phyloP scores from a whole-genome alignment of 2,113 vertebrate species.

The Osmerus eperlanus region DNA sequence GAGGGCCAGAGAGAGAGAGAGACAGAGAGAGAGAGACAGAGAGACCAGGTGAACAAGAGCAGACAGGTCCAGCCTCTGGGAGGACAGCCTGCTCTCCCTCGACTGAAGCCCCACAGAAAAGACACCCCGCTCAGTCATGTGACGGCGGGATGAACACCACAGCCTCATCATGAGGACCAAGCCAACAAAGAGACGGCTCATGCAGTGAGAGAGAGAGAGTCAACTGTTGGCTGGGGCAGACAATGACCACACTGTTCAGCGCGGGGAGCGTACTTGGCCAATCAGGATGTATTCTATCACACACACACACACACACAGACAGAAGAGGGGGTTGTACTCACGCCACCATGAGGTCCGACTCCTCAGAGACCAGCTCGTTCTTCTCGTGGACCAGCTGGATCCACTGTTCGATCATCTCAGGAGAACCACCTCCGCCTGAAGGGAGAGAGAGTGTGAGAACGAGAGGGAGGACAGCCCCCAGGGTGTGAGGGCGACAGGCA shows the following conservation, averaged over 20 bases:
- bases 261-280: not conserved
- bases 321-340: conserved; percentile 63
- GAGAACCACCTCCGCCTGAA: conserved; percentile 48
- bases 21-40: conserved; percentile 9
- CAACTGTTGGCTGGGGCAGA: conserved; percentile 1
- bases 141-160: too few species aligned
- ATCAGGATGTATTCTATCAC: not conserved
- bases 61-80: not conserved
- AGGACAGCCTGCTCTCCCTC: too few species aligned
- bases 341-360: conserved; percentile 93
- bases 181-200: too few species aligned
- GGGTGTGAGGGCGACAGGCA: not conserved
- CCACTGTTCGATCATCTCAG: conserved; percentile 79
- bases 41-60: not conserved
- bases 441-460: not conserved
- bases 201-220: too few species aligned
- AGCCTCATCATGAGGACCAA: too few species aligned
- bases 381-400: conserved; percentile 87
- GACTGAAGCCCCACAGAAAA: too few species aligned
- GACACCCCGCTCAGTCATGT: too few species aligned
- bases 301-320: not conserved
- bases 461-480: not conserved
- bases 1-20: not conserved
- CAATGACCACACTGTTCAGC: conserved; percentile 8
- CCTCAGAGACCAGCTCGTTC: conserved; percentile 83